These are phyloP conservation scores for Leistus spinibarbis DNA, from an alignment of 2,888 invertebrate genomes.

Conservation along the genomic window DNA sequence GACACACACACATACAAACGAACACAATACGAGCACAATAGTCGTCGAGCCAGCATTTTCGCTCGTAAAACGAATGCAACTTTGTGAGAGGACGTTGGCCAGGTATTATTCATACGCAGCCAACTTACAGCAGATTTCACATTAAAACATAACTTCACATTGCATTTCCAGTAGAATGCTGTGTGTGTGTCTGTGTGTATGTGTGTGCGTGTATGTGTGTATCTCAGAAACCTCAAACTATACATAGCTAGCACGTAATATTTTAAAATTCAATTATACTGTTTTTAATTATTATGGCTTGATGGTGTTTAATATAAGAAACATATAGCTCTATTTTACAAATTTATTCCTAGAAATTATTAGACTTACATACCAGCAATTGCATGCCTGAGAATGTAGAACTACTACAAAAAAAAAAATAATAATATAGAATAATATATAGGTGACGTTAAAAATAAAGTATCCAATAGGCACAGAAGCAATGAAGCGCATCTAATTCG, in stretches of 20 bases:
- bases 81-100: slow-evolving; percentile 13
- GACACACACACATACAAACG: background rate
- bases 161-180: background rate
- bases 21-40: too few species aligned
- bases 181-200: background rate
- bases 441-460: background rate
- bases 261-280: too few species aligned
- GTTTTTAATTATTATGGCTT: too few species aligned
- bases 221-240: background rate
- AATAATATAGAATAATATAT: too few species aligned
- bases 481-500: background rate
- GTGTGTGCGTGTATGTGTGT: background rate
- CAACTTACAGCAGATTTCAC: background rate
- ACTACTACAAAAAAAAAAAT: too few species aligned
- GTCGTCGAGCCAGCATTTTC: slow-evolving; percentile 19
- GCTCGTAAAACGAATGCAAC: slow-evolving; percentile 21
- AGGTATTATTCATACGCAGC: background rate
- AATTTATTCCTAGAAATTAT: too few species aligned
- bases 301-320: too few species aligned
- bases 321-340: too few species aligned
- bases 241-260: too few species aligned
- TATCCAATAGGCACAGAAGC: background rate
- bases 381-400: too few species aligned
- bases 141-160: background rate
- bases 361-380: too few species aligned